Evolutionary conservation across 2,888 invertebrate genomes (phyloP).

Genomic region (Sesia apiformis): DNA sequence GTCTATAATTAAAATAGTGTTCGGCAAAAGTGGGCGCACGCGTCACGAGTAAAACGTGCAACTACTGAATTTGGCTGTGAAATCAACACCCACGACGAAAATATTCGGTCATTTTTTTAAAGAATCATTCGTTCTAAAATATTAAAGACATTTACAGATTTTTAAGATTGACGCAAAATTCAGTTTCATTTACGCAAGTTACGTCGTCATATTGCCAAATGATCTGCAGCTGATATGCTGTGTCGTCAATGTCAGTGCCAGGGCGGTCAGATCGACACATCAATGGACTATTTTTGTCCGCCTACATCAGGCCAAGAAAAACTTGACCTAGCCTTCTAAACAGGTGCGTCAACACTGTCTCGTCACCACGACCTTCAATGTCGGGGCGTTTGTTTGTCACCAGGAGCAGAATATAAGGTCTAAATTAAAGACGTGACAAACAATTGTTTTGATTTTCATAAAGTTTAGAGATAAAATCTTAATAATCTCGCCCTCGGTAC

Average conservation of each 20-base stretch:
- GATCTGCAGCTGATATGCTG: slow-evolving; percentile 21
- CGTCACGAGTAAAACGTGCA: slow-evolving; percentile 28
- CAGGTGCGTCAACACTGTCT: slow-evolving; percentile 13
- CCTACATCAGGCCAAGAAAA: slow-evolving; percentile 52
- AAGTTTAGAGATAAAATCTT: no score
- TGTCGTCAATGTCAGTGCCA: slow-evolving; percentile 65
- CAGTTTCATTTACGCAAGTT: neutral
- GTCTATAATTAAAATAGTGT: slow-evolving; percentile 54
- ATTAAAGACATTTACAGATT: no score
- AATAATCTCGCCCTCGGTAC: no score
- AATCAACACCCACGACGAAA: slow-evolving; percentile 42
- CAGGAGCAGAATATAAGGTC: neutral
- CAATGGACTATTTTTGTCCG: slow-evolving; percentile 56
- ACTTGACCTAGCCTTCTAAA: slow-evolving; percentile 39
- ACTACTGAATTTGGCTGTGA: slow-evolving; percentile 39
- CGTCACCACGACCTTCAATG: neutral
- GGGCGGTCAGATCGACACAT: slow-evolving; percentile 48
- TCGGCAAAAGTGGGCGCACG: slow-evolving; percentile 29
- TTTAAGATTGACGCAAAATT: no score
- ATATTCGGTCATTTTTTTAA: slow-evolving; percentile 15
- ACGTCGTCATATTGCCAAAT: slow-evolving; percentile 40
- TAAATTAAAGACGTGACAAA: neutral
- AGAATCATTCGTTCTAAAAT: slow-evolving; percentile 2
- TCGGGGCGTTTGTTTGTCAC: neutral
- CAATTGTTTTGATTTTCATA: no score